Conservation (phyloP, 2,797 vertebrate genomes). For the Xiphorhynchus erythropygius region DNA sequence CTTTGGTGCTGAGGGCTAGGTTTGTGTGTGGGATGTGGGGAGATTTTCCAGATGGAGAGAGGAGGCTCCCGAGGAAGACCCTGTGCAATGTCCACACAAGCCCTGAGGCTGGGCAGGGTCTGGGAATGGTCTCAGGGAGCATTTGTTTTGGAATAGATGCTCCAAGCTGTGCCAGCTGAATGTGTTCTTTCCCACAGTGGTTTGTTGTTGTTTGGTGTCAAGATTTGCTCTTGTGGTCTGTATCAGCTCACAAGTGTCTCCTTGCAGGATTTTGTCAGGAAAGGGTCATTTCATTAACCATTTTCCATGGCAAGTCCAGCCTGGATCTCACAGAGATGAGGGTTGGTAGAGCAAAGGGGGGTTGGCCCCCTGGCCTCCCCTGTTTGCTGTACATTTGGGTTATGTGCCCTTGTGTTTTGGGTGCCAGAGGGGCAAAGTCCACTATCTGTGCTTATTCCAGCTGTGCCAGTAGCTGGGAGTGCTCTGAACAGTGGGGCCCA, state of each 20-base stretch:
- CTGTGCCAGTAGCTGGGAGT: background rate
- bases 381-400: background rate
- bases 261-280: background rate
- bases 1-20: background rate
- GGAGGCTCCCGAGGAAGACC: background rate
- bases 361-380: background rate
- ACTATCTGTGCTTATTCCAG: background rate
- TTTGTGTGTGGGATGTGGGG: background rate
- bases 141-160: background rate
- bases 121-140: background rate
- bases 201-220: background rate
- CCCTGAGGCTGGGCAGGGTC: background rate
- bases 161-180: background rate
- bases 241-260: background rate
- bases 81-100: background rate
- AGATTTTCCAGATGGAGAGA: background rate
- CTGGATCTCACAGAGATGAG: background rate
- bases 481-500: fast-evolving
- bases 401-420: background rate
- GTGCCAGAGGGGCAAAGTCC: background rate
- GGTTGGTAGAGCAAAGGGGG: fast-evolving
- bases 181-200: fast-evolving
- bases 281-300: background rate
- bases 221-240: background rate
- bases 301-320: background rate